phyloP scores from a whole-genome alignment of 2,888 invertebrate genomes.

The Antheraea yamamai region DNA sequence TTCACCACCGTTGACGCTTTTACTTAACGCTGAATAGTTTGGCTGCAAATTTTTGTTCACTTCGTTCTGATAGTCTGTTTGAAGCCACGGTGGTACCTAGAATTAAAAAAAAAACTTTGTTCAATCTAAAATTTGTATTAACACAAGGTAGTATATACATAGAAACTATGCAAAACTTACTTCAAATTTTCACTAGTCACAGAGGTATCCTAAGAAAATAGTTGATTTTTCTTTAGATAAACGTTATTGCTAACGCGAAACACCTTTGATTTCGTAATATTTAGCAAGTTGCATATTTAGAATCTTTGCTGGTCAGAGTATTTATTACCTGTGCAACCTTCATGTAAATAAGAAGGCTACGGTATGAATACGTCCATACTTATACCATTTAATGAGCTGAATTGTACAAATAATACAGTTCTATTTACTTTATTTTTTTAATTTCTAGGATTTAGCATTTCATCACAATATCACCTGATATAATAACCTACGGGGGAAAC shows the following conservation, averaged over 20 bases:
- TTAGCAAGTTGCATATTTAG: background rate
- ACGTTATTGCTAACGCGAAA: background rate
- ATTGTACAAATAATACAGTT: background rate
- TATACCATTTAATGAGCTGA: background rate
- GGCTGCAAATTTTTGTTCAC: conserved; percentile 77
- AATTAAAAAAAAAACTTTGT: background rate
- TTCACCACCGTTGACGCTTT: conserved; percentile 65
- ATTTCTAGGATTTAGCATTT: no score
- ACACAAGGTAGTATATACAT: background rate
- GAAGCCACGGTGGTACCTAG: conserved; percentile 89
- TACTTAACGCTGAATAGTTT: conserved; percentile 70
- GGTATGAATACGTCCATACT: background rate
- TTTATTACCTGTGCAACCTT: background rate
- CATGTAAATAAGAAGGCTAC: background rate
- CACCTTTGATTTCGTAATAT: background rate
- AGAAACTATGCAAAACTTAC: background rate
- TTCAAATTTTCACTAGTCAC: background rate
- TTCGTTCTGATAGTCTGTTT: conserved; percentile 83
- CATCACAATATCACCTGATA: no score
- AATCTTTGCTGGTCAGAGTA: background rate
- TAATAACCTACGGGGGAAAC: no score
- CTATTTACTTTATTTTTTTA: no score
- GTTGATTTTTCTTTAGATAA: background rate
- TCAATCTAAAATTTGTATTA: no score
- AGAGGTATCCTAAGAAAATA: background rate